Evolutionary conservation across 2,888 invertebrate species (phyloP).

Genomic region (Trisateles emortualis): DNA sequence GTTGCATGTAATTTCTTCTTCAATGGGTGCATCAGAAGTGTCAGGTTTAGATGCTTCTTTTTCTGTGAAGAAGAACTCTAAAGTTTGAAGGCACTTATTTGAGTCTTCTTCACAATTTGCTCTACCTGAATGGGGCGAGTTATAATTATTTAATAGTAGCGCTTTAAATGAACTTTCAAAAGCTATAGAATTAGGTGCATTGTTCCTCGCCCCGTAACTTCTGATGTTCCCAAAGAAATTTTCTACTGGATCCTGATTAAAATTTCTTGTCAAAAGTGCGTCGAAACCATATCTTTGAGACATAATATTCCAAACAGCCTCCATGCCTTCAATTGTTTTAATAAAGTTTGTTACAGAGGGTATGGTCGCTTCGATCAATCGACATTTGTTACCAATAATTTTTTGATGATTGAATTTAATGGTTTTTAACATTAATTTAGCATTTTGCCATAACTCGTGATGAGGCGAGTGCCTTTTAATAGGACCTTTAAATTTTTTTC

Average conservation of each 20-base stretch:
- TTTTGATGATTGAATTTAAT: not conserved
- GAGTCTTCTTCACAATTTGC: constrained; percentile 6
- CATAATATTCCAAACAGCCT: not conserved
- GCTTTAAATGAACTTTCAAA: constrained; percentile 13
- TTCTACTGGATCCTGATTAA: constrained; percentile 35
- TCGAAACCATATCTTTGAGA: constrained; percentile 7
- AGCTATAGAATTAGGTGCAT: constrained; percentile 1
- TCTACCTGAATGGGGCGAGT: constrained; percentile 3
- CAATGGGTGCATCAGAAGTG: too few relatives aligned
- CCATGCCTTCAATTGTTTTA: constrained; percentile 4
- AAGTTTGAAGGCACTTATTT: too few relatives aligned
- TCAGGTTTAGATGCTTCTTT: too few relatives aligned
- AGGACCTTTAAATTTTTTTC: constrained; percentile 12
- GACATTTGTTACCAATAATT: too few relatives aligned
- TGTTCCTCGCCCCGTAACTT: constrained; percentile 23
- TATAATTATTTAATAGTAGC: constrained; percentile 11
- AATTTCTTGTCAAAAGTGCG: constrained; percentile 18
- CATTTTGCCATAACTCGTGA: constrained; percentile 6
- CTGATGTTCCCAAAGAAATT: constrained; percentile 29
- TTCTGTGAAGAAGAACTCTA: too few relatives aligned
- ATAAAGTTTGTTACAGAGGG: constrained; percentile 9
- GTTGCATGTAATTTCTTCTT: too few relatives aligned
- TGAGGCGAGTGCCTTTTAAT: constrained; percentile 15
- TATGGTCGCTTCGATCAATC: not conserved
- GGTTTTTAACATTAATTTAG: constrained; percentile 1